Base-by-base conservation (phyloP, 2,888 invertebrate species). In the Hydrotaea diabolus region DNA sequence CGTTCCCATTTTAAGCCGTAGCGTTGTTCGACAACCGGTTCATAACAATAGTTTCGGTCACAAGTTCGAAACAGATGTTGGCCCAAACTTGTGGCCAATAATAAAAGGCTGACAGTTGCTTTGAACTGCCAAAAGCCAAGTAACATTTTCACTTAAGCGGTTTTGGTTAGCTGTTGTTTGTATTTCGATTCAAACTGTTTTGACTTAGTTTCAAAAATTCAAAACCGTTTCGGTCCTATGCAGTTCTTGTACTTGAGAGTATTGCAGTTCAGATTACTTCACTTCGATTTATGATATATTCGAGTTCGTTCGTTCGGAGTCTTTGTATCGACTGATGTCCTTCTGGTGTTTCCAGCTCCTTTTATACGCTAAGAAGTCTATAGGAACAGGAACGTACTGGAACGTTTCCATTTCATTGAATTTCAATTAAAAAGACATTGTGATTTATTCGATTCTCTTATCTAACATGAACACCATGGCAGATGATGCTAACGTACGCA, bases 51-150 rank as follows among this genome's bases (percentile, higher is more conserved):
- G 1, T 85, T 83, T 7, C 77, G 84, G 69, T 85, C 78, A 53
- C 83, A 86, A 55, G n/a, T 49, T 19, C 71, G 77, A 17, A 62
- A 74, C 17, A 87, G 71, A 31, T 84, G 84, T 13, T 85, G 81
- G 26, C 86, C 88, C 13, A 87, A 39, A 77, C 84, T 87, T n/a
- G 86, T 75, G 15, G 86, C 82, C 66, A 89, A 43, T 7, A 88
- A 74, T 55, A 89, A 73, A 59, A 87, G 46, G 69, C 85, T 82
- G 77, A 87, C 86, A 87, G 87, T 86, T 83, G 88, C 78, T 82
- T 88, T 88, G 77, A 88, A 86, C 88, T 88, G 89, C 88, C 88
- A 88, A 49, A 64, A 86, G 72, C 77, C 85, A 77, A 88, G 78
- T 83, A 86, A 86, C 89, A 89, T 89, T 86, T 84, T 74, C 76